Conservation (phyloP, 1,140 invertebrate genomes). For the Nephotettix cincticeps region DNA sequence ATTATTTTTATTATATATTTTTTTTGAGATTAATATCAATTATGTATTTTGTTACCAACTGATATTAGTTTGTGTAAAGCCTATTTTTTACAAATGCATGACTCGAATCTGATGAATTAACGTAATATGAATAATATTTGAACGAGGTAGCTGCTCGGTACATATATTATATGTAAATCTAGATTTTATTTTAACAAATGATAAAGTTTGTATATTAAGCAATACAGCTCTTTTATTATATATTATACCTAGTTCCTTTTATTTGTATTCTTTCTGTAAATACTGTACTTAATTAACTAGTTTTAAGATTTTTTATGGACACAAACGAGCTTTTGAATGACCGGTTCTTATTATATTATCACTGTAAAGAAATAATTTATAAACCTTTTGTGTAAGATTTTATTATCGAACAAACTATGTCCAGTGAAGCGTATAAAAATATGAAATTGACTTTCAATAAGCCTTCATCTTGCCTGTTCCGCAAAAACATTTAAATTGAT, state of each 20-base stretch:
- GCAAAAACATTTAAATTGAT: slow-evolving; percentile 12
- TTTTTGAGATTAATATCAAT: slow-evolving; percentile 1
- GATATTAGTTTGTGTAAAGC: slow-evolving; percentile 2
- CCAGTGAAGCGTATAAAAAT: neutral
- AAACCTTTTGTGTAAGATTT: neutral
- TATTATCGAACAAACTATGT: slow-evolving; percentile 2
- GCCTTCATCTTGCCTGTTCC: neutral
- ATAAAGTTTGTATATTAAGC: neutral
- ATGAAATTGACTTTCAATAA: neutral
- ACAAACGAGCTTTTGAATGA: slow-evolving; percentile 36
- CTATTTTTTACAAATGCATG: no score
- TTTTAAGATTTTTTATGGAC: slow-evolving; percentile 24
- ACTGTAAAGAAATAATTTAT: neutral
- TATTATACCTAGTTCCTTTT: slow-evolving; percentile 26
- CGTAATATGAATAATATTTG: no score
- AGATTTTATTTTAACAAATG: slow-evolving; percentile 20
- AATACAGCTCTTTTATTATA: slow-evolving; percentile 21
- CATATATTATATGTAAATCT: slow-evolving; percentile 8
- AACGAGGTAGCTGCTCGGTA: neutral
- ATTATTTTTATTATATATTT: slow-evolving; percentile 19
- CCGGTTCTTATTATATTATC: slow-evolving; percentile 23
- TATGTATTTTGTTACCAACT: slow-evolving; percentile 22
- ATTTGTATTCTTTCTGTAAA: slow-evolving; percentile 23
- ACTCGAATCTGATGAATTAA: no score
- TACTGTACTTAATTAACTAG: slow-evolving; percentile 26